Percentiles rank a stretch among this genome's conserved stretches.
Evolutionary conservation across 2,888 invertebrate species (phyloP).

Genomic region (Agrypnus murinus): DNA sequence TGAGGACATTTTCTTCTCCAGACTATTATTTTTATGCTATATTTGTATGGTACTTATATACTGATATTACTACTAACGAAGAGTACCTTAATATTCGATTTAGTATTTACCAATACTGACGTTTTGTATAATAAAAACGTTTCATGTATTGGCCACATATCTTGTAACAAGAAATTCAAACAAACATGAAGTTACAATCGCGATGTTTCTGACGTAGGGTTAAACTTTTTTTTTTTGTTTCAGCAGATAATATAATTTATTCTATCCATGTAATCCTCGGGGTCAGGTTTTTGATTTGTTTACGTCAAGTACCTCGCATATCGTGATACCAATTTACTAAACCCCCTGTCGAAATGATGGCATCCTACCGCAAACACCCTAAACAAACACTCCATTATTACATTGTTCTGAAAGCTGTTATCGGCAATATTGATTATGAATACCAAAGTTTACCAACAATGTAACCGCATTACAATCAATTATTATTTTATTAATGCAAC

Average conservation of each 20-base stretch:
- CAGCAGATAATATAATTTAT: constrained; percentile 14
- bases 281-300: constrained; percentile 61
- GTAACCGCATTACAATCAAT: constrained; percentile 33
- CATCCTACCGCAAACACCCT: constrained; percentile 59
- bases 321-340: constrained; percentile 58
- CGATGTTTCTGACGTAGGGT: too few relatives aligned
- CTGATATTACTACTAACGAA: too few relatives aligned
- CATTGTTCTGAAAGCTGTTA: constrained; percentile 59
- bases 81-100: too few relatives aligned
- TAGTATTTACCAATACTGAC: too few relatives aligned
- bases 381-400: constrained; percentile 63
- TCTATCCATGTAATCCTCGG: constrained; percentile 30
- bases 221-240: too few relatives aligned
- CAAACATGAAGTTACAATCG: too few relatives aligned
- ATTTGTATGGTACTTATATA: too few relatives aligned
- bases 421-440: constrained; percentile 51
- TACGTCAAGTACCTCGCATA: constrained; percentile 59
- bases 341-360: constrained; percentile 56
- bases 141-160: too few relatives aligned
- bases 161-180: too few relatives aligned
- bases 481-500: constrained; percentile 23
- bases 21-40: too few relatives aligned
- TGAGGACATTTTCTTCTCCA: too few relatives aligned
- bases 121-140: too few relatives aligned
- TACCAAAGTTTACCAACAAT: constrained; percentile 31